Percentiles rank a stretch among this genome's conserved stretches.
Conservation (phyloP, 1,140 invertebrate genomes). For the Yoshiicerus persimilis region DNA sequence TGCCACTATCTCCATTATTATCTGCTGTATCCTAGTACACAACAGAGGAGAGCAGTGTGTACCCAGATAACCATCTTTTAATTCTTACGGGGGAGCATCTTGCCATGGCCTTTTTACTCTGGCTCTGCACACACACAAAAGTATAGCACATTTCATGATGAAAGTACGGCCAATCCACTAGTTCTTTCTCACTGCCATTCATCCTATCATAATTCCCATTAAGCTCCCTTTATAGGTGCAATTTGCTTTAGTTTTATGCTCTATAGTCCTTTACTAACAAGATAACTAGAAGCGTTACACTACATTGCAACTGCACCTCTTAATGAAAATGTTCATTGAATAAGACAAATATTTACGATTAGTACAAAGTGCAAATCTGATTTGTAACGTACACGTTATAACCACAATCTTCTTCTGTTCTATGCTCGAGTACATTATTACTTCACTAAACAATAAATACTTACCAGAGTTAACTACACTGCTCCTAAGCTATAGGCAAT, state of each 20-base stretch:
- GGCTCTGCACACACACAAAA: background rate
- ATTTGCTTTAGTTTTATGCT: background rate
- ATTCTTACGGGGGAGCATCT: background rate
- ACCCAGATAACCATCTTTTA: background rate
- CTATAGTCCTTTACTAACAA: background rate
- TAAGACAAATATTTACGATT: constrained; percentile 25
- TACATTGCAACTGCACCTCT: background rate
- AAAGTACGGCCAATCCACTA: background rate
- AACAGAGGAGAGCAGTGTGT: background rate
- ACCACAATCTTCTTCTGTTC: background rate
- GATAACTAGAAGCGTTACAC: too few species aligned
- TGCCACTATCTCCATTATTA: background rate
- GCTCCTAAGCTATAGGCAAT: background rate
- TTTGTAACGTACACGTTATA: background rate
- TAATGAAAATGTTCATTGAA: constrained; percentile 28
- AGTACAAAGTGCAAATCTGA: constrained; percentile 10
- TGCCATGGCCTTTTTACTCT: background rate
- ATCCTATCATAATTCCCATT: background rate
- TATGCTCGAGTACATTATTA: background rate
- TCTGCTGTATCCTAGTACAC: background rate
- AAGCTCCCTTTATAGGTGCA: background rate
- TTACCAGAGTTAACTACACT: background rate
- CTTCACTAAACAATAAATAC: background rate
- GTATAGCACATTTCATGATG: background rate
- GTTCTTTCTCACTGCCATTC: background rate